Base-by-base conservation (phyloP, 2,888 invertebrate species). In the Andrena camellia region DNA sequence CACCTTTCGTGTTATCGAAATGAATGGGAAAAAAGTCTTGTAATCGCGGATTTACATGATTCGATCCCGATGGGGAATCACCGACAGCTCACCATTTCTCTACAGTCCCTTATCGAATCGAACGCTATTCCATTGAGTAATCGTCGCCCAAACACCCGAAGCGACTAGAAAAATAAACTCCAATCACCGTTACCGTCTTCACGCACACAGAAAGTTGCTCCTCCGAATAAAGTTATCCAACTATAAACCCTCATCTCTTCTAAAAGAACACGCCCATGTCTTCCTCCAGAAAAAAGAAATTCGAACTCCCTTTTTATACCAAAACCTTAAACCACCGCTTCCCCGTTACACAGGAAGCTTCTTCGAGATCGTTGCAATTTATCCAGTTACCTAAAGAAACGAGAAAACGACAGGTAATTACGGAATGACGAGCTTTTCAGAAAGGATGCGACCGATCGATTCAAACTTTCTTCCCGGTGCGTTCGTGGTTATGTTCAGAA, bases 21-120 rank as follows among this genome's bases (percentile, higher is more conserved):
- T 64, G 64, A 59, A 70, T 54, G 50, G 62, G 29, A 35, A 79
- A 31, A 59, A 77, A 31, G 26, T 75, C 52, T 23, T 52, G 78
- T 50, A 66, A 75, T 35, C 57, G 48, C 23, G 23, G 63, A 64
- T 69, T 62, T 67, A 75, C 78, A 62, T 57, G 67, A 62, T 62
- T 31, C n/a, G 57, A 50, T n/a, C 26, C 54, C 42, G 54, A 29
- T 54, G 20, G n/a, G 13, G n/a, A 26, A 33, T 29, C 10, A 29
- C 23, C n/a, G 69, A 17, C 3, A n/a, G 7, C 2, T 57, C 3
- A 20, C 20, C 31, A n/a, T 5, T 60, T 33, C 31, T 17, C 31
- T 31, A n/a, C 7, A 6, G 60, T n/a, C 3, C 3, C n/a, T 31
- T 60, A 31, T 60, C n/a, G 60, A 7, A 20, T 23, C 17, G 8